Evolutionary conservation across 2,113 vertebrate genomes (phyloP).

Genomic region (Vidua chalybeata): DNA sequence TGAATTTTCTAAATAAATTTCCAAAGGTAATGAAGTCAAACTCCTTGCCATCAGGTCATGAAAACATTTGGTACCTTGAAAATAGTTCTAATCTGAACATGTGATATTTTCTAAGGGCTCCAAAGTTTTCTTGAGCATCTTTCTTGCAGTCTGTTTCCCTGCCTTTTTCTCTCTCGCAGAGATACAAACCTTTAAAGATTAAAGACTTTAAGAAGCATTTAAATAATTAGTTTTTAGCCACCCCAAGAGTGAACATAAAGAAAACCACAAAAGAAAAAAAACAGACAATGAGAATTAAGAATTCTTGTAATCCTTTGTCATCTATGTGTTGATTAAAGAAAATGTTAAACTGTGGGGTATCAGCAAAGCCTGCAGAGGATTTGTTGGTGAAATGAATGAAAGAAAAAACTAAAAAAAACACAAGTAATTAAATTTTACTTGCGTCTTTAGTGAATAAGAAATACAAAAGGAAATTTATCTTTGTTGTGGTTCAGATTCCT

Average conservation of each 20-base stretch:
- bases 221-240: conserved; percentile 24
- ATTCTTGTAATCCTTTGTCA: conserved; percentile 10
- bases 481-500: conserved; percentile 37
- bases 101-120: not conserved
- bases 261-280: conserved; percentile 22
- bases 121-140: not conserved
- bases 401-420: not conserved
- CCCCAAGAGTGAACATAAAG: not conserved
- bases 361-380: conserved; percentile 9
- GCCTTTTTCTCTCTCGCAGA: not conserved
- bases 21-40: not conserved
- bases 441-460: conserved; percentile 40
- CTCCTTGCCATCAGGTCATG: not conserved
- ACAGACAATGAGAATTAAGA: not conserved
- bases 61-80: not conserved
- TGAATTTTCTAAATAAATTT: not conserved
- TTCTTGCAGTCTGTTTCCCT: not conserved
- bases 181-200: not conserved
- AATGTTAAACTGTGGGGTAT: not conserved
- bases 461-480: conserved; percentile 41
- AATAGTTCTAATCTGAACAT: not conserved
- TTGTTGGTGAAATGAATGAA: not conserved
- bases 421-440: conserved; percentile 41
- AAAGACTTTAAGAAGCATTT: conserved; percentile 25
- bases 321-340: conserved; percentile 46